phyloP scores from a whole-genome alignment of 1,140 invertebrate genomes.

The Drosophila ambigua region DNA sequence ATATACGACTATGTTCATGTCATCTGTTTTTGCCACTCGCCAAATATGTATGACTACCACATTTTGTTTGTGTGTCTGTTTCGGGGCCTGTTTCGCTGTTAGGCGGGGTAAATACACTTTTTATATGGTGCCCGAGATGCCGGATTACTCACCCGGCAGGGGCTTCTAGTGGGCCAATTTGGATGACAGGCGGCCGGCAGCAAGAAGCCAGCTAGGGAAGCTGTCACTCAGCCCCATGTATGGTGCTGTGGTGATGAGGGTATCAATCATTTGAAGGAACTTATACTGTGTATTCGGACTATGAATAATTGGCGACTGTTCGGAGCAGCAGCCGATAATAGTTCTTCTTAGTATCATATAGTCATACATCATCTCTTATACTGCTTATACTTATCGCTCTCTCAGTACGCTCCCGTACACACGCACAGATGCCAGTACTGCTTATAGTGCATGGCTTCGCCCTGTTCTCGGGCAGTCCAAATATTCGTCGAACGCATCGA shows the following conservation, averaged over 20 bases:
- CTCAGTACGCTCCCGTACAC: no score
- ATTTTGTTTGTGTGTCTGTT: slow-evolving; percentile 23
- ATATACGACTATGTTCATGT: slow-evolving; percentile 25
- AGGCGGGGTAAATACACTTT: slow-evolving; percentile 8
- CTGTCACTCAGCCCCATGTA: slow-evolving; percentile 44
- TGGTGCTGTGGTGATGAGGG: not conserved
- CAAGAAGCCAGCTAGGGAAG: slow-evolving; percentile 24
- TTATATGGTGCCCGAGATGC: slow-evolving; percentile 8
- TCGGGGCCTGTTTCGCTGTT: slow-evolving; percentile 41
- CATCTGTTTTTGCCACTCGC: slow-evolving; percentile 5
- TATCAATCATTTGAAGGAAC: not conserved
- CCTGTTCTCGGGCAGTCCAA: no score
- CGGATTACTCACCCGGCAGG: slow-evolving; percentile 40
- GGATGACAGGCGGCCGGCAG: slow-evolving; percentile 26
- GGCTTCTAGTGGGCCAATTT: slow-evolving; percentile 48
- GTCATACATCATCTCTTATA: no score
- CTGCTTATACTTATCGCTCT: no score
- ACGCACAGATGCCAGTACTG: no score
- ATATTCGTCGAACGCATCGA: no score
- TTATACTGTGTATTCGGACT: not conserved
- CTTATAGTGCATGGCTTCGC: no score
- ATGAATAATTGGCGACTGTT: slow-evolving; percentile 9
- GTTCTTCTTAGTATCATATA: no score
- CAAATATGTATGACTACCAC: slow-evolving; percentile 37
- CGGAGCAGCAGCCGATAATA: no score